A percentile compares a stretch with the other conserved stretches of the same genome.
phyloP scores from a whole-genome alignment of 2,888 invertebrate genomes.

The Aquatica leii region DNA sequence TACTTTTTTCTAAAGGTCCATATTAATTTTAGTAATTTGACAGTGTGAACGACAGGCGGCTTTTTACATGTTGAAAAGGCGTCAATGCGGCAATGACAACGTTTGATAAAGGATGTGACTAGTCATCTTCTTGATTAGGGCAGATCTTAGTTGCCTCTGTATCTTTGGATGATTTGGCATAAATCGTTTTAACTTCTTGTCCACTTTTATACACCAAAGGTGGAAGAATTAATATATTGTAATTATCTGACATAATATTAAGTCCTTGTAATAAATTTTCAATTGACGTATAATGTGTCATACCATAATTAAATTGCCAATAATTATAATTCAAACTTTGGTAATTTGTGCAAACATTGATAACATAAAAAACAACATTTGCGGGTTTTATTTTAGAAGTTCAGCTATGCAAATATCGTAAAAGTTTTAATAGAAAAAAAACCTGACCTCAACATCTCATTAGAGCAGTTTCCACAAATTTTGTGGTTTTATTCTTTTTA shows the following conservation, averaged over 20 bases:
- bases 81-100: conserved; percentile 58
- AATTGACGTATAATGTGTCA: no score
- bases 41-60: conserved; percentile 54
- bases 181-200: conserved; percentile 45
- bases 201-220: conserved; percentile 24
- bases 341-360: no score
- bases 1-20: conserved; percentile 46
- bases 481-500: conserved; percentile 16
- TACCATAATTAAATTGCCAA: no score
- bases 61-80: conserved; percentile 46
- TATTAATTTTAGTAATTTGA: conserved; percentile 56
- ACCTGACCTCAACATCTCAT: conserved; percentile 18
- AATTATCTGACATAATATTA: conserved; percentile 27
- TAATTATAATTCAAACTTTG: no score
- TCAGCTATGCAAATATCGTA: conserved; percentile 8
- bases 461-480: conserved; percentile 16
- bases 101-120: conserved; percentile 53
- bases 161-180: conserved; percentile 59
- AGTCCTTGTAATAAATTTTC: no score
- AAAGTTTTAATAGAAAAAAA: conserved; percentile 15
- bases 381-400: conserved; percentile 4
- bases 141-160: conserved; percentile 57
- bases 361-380: background rate
- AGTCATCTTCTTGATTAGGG: conserved; percentile 61
- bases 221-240: conserved; percentile 27